Percentiles rank a stretch among this genome's conserved stretches.
These are phyloP conservation scores for Myiotriccus ornatus DNA, from an alignment of 2,797 vertebrate genomes.

Conservation along the genomic window DNA sequence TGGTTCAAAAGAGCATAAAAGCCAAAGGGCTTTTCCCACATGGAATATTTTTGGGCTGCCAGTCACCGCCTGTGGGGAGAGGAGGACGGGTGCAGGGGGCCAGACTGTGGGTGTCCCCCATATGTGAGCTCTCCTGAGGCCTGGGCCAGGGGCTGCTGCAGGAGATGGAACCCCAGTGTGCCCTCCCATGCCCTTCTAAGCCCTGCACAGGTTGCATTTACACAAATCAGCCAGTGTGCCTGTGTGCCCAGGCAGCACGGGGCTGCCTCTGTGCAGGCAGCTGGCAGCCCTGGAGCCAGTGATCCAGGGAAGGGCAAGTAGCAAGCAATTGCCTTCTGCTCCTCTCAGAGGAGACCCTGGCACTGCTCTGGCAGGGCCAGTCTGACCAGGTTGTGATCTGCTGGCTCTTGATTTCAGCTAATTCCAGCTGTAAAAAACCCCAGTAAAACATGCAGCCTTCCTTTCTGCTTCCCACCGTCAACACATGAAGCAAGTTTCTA, in stretches of 20 bases:
- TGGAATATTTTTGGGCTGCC: neutral
- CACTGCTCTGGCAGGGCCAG: too few species aligned
- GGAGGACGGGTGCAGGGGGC: neutral
- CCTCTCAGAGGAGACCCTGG: rapidly evolving
- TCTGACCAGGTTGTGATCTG: neutral
- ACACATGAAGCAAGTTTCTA: neutral
- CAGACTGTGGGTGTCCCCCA: neutral
- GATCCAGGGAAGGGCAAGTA: neutral
- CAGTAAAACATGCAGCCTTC: neutral
- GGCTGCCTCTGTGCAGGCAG: neutral
- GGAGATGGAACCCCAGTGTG: rapidly evolving
- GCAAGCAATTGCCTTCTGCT: neutral
- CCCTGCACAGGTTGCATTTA: neutral
- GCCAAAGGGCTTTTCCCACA: neutral
- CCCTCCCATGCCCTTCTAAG: neutral
- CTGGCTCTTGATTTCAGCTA: neutral
- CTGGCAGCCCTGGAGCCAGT: too few species aligned
- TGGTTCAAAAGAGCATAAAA: neutral
- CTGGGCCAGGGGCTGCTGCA: neutral
- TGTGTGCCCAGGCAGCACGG: rapidly evolving
- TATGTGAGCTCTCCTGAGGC: neutral
- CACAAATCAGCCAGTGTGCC: rapidly evolving
- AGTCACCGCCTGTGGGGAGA: rapidly evolving
- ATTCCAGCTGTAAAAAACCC: neutral
- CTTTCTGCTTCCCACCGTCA: neutral